Percentiles rank a stretch among this genome's conserved stretches.
Conservation (phyloP, 2,797 vertebrate species). For the Capromys pilorides region DNA sequence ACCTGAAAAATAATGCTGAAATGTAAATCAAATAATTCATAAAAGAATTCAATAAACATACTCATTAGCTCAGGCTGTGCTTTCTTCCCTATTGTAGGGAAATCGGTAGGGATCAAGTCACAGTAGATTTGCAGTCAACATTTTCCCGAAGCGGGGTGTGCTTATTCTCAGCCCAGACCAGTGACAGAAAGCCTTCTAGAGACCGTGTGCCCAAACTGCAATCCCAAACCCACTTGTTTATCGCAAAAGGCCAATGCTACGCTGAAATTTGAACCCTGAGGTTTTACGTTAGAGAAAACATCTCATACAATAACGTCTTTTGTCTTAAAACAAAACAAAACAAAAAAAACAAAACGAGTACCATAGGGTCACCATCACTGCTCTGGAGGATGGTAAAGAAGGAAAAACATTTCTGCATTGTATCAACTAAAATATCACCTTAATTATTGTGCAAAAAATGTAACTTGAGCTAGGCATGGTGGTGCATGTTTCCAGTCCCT, state of each 20-base stretch:
- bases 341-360: neutral
- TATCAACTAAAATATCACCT: slow-evolving; percentile 3
- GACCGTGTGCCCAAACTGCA: neutral
- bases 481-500: neutral
- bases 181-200: neutral
- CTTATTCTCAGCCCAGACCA: neutral
- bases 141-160: neutral
- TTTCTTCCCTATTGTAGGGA: neutral
- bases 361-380: neutral
- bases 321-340: neutral
- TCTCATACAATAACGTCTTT: neutral
- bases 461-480: neutral
- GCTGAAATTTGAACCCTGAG: neutral
- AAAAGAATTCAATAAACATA: neutral
- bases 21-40: slow-evolving; percentile 24
- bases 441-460: slow-evolving; percentile 3
- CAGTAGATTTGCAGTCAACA: neutral
- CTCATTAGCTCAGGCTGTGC: neutral
- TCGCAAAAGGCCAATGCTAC: neutral
- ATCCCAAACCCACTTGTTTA: neutral
- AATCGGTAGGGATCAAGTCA: neutral
- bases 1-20: neutral
- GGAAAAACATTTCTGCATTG: neutral
- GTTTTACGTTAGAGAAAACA: neutral
- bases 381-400: neutral